Evolutionary conservation across 2,888 invertebrate species (phyloP).

Genomic region (Limulus polyphemus): DNA sequence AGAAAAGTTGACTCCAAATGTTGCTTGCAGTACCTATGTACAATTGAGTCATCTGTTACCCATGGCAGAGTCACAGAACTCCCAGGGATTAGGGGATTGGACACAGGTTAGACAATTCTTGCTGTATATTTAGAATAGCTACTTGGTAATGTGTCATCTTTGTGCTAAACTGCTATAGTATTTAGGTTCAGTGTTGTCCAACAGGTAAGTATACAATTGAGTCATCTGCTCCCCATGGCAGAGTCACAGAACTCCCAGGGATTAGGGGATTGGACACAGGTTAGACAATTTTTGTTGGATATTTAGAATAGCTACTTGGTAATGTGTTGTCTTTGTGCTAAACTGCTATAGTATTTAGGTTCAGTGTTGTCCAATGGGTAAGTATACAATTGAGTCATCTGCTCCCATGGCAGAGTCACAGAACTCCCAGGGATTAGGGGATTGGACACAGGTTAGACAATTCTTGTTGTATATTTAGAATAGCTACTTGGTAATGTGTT

Average conservation of each 20-base stretch:
- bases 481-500: too few relatives aligned
- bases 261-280: slow-evolving; percentile 14
- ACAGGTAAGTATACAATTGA: slow-evolving; percentile 33
- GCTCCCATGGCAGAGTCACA: slow-evolving; percentile 9
- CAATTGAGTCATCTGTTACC: slow-evolving; percentile 26
- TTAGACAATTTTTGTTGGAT: neutral
- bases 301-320: too few relatives aligned
- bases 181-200: too few relatives aligned
- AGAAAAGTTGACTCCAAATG: slow-evolving; percentile 63
- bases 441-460: slow-evolving; percentile 13
- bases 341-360: too few relatives aligned
- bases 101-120: slow-evolving; percentile 10
- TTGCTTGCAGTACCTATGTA: slow-evolving; percentile 65
- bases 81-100: slow-evolving; percentile 5
- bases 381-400: slow-evolving; percentile 35
- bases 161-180: too few relatives aligned
- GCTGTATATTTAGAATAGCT: too few relatives aligned
- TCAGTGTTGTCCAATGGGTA: too few relatives aligned
- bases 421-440: neutral
- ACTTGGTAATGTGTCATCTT: too few relatives aligned
- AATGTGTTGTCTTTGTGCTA: too few relatives aligned
- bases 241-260: slow-evolving; percentile 1
- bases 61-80: slow-evolving; percentile 7
- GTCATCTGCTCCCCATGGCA: slow-evolving; percentile 12
- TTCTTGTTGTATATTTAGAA: too few relatives aligned